Conservation (phyloP, 1,140 invertebrate species). For the Platyscapa corneri region DNA sequence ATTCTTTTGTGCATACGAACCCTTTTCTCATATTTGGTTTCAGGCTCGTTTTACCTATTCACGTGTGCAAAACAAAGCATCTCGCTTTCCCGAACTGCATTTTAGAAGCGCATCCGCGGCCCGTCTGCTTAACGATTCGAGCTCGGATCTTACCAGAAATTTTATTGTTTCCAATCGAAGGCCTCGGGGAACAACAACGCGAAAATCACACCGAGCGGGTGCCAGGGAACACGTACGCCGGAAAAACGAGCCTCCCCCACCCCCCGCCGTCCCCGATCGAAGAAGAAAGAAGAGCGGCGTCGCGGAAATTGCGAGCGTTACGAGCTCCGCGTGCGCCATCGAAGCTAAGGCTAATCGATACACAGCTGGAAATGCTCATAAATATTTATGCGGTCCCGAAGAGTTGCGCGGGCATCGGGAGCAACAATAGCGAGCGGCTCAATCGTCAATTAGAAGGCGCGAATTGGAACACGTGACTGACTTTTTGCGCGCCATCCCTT, state of each 20-base stretch:
- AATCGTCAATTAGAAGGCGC: not conserved
- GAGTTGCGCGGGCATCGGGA: not conserved
- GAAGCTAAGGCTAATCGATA: slow-evolving; percentile 26
- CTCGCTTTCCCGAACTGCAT: not conserved
- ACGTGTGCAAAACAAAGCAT: not conserved
- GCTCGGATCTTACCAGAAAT: not conserved
- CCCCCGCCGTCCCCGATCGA: not conserved
- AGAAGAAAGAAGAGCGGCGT: not conserved
- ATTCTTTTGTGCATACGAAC: not conserved
- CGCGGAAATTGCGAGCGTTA: not conserved
- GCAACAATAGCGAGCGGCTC: not conserved
- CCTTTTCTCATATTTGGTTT: not conserved
- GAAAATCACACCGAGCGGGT: not conserved
- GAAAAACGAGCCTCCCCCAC: not conserved
- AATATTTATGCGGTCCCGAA: slow-evolving; percentile 61
- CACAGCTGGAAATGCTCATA: slow-evolving; percentile 61
- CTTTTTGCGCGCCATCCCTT: not conserved
- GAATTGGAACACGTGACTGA: not conserved
- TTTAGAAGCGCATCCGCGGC: not conserved
- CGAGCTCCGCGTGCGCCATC: not conserved
- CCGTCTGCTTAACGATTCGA: not conserved
- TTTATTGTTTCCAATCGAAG: not conserved
- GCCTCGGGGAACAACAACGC: not conserved
- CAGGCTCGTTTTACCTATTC: not conserved
- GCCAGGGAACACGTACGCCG: no score